Base-by-base conservation (phyloP, 2,113 vertebrate genomes). In the Trogon melanurus region DNA sequence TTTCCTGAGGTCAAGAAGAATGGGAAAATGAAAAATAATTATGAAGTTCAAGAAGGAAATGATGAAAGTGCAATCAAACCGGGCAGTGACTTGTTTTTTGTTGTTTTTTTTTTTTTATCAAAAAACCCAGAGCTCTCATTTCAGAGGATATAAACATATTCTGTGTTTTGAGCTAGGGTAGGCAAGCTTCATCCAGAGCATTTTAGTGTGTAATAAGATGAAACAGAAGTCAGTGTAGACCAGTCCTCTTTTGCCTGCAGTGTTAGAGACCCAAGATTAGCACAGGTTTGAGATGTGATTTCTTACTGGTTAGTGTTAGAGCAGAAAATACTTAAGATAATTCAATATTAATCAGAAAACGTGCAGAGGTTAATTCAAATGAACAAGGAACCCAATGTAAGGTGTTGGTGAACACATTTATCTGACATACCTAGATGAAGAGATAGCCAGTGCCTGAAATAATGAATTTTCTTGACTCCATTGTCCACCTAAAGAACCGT, bases 1-100 rank as follows among this genome's bases (percentile, higher is more conserved):
- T 76, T 88, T 82, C n/a, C 45, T 82, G 23, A 94, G 78, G 81
- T 94, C 70, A 89, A 36, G 87, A 62, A 95, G 66, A 89, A 76
- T 12, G 34, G 22, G 12, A 67, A 70, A 30, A 48, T 9, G 48
- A 44, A 85, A 78, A 57, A 48, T 57, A 44, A 64, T 34, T 12
- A 32, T 18, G 16, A 34, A 72, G 12, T 79, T 94, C 22, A 27
- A 61, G 82, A 70, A 79, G 13, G 71, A 61, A 76, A 57, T 88
- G 6, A 36, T n/a, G 36, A 32, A 85, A 66, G 22, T 61, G 38
- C 32, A 41, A 34, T 72, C 25, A 54, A 72, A 90, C 48, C 29
- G 1, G 4, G 13, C 21, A 34, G 34, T 65, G 36, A 51, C 50
- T 96, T 79, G 57, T 23, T 74, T 94, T 71, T 18, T 79, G 38